Conservation (phyloP, 2,113 vertebrate genomes). For the Riparia riparia region DNA sequence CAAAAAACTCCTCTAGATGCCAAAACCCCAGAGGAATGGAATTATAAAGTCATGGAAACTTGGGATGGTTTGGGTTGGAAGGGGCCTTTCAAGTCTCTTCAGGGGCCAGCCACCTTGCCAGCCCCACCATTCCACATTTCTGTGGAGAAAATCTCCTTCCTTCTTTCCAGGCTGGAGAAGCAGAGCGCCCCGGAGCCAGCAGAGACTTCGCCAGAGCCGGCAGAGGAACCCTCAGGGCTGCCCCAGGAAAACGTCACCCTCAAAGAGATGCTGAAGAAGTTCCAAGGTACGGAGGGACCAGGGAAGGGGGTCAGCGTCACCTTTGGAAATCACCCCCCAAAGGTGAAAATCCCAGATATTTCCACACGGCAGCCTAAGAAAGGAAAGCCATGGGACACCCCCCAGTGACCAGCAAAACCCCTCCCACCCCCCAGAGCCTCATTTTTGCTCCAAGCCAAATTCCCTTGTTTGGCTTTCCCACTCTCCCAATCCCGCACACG, state of each 20-base stretch:
- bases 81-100: neutral
- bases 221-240: neutral
- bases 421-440: neutral
- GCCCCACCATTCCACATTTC: fast-evolving
- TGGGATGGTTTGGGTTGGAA: neutral
- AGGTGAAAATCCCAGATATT: neutral
- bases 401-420: fast-evolving
- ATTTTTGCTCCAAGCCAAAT: neutral
- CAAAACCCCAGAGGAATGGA: neutral
- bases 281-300: neutral
- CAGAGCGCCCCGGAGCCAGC: fast-evolving
- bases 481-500: fast-evolving
- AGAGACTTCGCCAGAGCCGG: fast-evolving
- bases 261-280: neutral
- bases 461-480: neutral
- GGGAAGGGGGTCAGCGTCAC: fast-evolving
- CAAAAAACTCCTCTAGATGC: neutral
- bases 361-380: fast-evolving
- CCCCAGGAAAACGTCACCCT: neutral
- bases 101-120: neutral
- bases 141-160: neutral
- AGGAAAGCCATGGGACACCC: fast-evolving
- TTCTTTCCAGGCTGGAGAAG: neutral
- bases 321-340: neutral
- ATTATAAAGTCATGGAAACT: fast-evolving